phyloP scores from a whole-genome alignment of 2,888 invertebrate species.

The Leptura quadrifasciata region DNA sequence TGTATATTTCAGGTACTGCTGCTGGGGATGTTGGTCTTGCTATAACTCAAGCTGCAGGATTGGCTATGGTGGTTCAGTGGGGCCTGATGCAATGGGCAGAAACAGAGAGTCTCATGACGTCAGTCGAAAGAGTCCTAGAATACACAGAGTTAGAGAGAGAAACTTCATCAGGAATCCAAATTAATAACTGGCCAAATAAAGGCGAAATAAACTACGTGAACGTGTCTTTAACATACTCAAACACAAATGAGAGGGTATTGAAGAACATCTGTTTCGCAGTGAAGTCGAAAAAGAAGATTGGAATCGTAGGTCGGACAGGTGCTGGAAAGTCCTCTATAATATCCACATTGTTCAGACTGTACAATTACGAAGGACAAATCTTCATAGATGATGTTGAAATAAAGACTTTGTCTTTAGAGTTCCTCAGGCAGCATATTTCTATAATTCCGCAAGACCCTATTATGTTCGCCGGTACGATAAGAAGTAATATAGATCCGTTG shows the following conservation, averaged over 20 bases:
- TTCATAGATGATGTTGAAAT: constrained; percentile 68
- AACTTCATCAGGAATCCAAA: constrained; percentile 71
- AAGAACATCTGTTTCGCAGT: constrained; percentile 82
- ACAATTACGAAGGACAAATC: constrained; percentile 86
- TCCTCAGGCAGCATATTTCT: constrained; percentile 73
- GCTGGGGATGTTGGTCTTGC: constrained; percentile 74
- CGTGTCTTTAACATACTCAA: constrained; percentile 83
- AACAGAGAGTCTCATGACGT: constrained; percentile 86
- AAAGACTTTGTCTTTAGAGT: constrained; percentile 73
- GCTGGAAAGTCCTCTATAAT: constrained; percentile 90
- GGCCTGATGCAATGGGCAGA: constrained; percentile 89
- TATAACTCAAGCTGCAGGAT: constrained; percentile 73
- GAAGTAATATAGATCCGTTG: constrained; percentile 69
- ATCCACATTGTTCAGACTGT: constrained; percentile 85
- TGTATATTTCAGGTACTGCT: constrained; percentile 70
- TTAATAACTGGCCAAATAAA: constrained; percentile 82
- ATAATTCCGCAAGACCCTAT: constrained; percentile 76
- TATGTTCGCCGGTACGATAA: constrained; percentile 76
- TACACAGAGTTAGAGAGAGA: constrained; percentile 74
- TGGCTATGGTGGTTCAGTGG: constrained; percentile 81
- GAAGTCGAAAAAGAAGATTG: constrained; percentile 83
- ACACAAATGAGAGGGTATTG: constrained; percentile 80
- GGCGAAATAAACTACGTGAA: constrained; percentile 79
- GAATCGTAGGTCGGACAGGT: constrained; percentile 89
- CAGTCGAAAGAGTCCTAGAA: constrained; percentile 86